Conservation (phyloP, 2,113 vertebrate genomes). For the Cisticola juncidis region DNA sequence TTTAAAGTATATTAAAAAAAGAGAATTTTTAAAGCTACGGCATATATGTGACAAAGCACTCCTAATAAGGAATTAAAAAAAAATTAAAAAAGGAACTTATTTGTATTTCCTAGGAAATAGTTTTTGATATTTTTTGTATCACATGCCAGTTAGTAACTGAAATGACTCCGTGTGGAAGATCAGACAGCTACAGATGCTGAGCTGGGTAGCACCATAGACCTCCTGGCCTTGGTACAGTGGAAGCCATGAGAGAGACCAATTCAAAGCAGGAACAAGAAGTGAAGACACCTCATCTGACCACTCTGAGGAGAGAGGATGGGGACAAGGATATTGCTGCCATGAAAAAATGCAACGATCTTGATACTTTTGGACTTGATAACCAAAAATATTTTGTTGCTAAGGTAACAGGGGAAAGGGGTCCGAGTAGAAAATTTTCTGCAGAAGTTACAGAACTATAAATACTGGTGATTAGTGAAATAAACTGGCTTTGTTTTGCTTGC, state of each 20-base stretch:
- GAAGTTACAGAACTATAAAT: background rate
- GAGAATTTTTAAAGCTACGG: background rate
- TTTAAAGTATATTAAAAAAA: background rate
- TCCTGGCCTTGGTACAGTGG: background rate
- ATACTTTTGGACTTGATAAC: background rate
- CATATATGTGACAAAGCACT: background rate
- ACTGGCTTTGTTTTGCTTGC: background rate
- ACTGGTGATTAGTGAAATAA: background rate
- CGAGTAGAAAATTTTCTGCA: background rate
- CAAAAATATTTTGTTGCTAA: no score
- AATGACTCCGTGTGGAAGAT: background rate
- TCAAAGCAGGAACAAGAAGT: background rate
- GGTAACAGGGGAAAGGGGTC: background rate
- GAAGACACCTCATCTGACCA: fast-evolving
- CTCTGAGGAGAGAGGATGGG: background rate
- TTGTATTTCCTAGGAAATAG: background rate
- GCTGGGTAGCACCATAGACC: background rate
- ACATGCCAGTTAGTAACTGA: background rate
- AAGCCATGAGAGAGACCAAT: background rate
- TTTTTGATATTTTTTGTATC: background rate
- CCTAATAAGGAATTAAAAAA: background rate
- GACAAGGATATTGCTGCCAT: fast-evolving
- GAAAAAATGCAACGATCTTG: background rate
- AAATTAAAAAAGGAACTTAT: fast-evolving
- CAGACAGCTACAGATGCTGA: background rate